These are phyloP conservation scores for Drosophila nebulosa DNA, from an alignment of 1,140 invertebrate genomes.

Conservation along the genomic window DNA sequence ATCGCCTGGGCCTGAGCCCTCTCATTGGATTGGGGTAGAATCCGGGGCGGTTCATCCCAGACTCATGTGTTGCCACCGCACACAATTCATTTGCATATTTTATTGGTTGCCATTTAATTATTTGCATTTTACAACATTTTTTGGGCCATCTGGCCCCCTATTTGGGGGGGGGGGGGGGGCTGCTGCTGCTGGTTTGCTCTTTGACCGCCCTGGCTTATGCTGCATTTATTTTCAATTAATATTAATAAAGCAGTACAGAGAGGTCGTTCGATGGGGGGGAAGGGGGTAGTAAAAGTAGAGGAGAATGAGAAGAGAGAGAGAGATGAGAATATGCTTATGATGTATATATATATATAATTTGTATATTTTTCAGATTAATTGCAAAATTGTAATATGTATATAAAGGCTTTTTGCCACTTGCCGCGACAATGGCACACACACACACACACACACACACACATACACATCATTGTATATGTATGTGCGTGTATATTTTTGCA, in stretches of 20 bases:
- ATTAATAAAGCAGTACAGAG: slow-evolving; percentile 58
- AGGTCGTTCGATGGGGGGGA: not conserved
- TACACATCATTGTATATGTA: too few relatives aligned
- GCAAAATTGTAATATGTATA: slow-evolving; percentile 45
- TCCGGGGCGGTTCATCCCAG: not conserved
- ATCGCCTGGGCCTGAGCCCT: not conserved
- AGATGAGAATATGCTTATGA: not conserved
- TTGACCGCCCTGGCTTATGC: slow-evolving; percentile 61
- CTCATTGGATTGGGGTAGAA: not conserved
- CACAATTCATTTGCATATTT: slow-evolving; percentile 75
- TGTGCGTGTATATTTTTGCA: slow-evolving; percentile 26
- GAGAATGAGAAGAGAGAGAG: too few relatives aligned
- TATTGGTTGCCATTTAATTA: slow-evolving; percentile 77
- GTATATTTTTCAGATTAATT: slow-evolving; percentile 60
- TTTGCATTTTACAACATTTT: slow-evolving; percentile 71
- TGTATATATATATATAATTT: not conserved
- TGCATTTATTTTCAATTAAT: slow-evolving; percentile 79
- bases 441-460: not conserved
- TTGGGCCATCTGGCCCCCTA: slow-evolving; percentile 10
- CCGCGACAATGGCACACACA: slow-evolving; percentile 14
- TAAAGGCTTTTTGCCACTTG: slow-evolving; percentile 15
- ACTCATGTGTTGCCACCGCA: slow-evolving; percentile 29
- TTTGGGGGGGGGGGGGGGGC: not conserved
- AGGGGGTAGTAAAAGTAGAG: not conserved
- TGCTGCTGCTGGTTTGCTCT: slow-evolving; percentile 25